Evolutionary conservation across 1,140 invertebrate genomes (phyloP).

Genomic region (Stegodyphus mimosarum): DNA sequence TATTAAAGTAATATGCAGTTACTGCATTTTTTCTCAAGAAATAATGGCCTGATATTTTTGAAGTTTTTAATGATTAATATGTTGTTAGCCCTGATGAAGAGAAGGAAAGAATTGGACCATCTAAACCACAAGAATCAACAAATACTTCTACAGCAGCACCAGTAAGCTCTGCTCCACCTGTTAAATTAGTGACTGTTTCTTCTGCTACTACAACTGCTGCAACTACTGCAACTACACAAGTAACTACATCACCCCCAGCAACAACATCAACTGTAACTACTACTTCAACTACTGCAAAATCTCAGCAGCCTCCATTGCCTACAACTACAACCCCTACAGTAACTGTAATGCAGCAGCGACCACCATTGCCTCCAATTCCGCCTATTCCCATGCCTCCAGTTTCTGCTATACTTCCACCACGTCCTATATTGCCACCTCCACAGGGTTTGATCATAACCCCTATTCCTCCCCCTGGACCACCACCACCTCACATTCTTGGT

Average conservation of each 20-base stretch:
- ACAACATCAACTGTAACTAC: conserved; percentile 61
- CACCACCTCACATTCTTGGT: conserved; percentile 74
- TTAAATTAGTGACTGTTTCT: conserved; percentile 27
- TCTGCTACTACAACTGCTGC: conserved; percentile 6
- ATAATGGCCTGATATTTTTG: too few relatives aligned
- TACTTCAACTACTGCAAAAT: conserved; percentile 64
- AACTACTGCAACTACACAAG: conserved; percentile 50
- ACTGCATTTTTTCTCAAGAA: too few relatives aligned
- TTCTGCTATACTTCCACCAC: conserved; percentile 65
- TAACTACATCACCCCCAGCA: conserved; percentile 54
- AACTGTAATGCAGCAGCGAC: conserved; percentile 13
- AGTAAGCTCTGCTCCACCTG: conserved; percentile 17
- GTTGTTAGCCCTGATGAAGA: conserved; percentile 82
- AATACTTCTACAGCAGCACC: conserved; percentile 72
- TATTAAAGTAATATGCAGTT: too few relatives aligned
- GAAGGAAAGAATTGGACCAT: conserved; percentile 78
- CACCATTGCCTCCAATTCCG: conserved; percentile 66
- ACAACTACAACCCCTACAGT: conserved; percentile 58
- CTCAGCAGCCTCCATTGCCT: conserved; percentile 62
- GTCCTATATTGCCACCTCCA: conserved; percentile 54
- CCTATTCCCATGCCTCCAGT: conserved; percentile 71
- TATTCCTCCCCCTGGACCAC: conserved; percentile 70
- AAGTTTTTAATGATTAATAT: too few relatives aligned
- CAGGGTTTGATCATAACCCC: conserved; percentile 65
- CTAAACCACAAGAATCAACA: conserved; percentile 74